Percentiles rank a stretch among this genome's conserved stretches.
These are phyloP conservation scores for Loripinus fragilis DNA, from an alignment of 2,888 invertebrate genomes.

Conservation along the genomic window DNA sequence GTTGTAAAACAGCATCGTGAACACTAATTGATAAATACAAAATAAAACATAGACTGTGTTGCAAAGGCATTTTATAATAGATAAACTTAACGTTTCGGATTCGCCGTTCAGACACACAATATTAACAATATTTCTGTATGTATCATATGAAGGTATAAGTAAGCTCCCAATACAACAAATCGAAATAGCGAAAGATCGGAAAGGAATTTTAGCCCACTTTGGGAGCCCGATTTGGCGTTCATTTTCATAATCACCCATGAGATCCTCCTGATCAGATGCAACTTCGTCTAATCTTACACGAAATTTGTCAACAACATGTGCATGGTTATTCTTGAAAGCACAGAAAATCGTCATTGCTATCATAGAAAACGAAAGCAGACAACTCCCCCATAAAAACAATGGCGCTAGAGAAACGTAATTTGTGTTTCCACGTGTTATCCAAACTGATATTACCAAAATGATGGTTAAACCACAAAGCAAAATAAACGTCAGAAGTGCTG, in stretches of 20 bases:
- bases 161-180: background rate
- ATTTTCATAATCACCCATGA: background rate
- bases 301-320: background rate
- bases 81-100: background rate
- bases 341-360: background rate
- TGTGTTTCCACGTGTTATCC: background rate
- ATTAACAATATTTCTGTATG: background rate
- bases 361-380: background rate
- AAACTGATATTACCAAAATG: background rate
- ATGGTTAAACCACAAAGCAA: background rate
- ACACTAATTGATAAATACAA: background rate
- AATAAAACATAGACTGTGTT: background rate
- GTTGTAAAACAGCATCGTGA: background rate
- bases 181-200: background rate
- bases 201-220: background rate
- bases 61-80: background rate
- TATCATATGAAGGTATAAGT: slow-evolving; percentile 19
- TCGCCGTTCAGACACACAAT: background rate
- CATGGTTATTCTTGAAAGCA: background rate
- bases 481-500: background rate
- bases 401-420: background rate
- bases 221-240: background rate
- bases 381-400: background rate
- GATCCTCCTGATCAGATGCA: background rate
- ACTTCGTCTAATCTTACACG: background rate